Base-by-base conservation (phyloP, 2,797 vertebrate species). In the Salarias fasciatus region DNA sequence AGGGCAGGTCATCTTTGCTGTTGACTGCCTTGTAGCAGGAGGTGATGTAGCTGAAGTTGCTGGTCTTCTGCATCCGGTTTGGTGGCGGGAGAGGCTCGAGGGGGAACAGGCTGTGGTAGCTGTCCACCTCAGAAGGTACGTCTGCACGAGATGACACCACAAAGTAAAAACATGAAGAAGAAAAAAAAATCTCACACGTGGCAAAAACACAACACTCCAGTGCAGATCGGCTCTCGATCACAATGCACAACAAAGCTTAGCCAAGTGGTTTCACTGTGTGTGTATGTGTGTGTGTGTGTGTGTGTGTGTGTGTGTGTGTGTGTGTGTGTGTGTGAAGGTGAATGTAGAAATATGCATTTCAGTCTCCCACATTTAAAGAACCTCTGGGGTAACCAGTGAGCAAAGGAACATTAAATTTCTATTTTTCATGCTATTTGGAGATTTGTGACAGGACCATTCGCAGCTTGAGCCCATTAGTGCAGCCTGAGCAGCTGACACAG, bases 1-100 rank as follows among this genome's bases (percentile, higher is more conserved):
- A 99, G 33, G 97, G 95, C 87, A 99, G 91, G 79, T 99, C 97
- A 86, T 99, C 97, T 90, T 99, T 99, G 92, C 94, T 97, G 93
- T 97, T 99, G 86, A 99, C 95, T 40, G 98, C 98, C 92, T 99
- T 99, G 91, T 99, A 99, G 90, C 97, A 99, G 41, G 98, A 98
- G 36, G 98, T 99, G 79, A 98, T 95, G 83, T 99, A 99, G 79
- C 96, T 98, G 82, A 99, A 99, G 89, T 98, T 99, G 94, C 97
- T 97, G 82, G 97, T 97, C 93, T 99, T 99, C 90, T 99, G 98
- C 90, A 99, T 95, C 69, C 96, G 94, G 84, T 97, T 99, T 65
- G 97, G 97, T 0, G 96, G 95, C 38, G 95, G 96, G 79, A 98
- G 92, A 74, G 96, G 94, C 88, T 99, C 97, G 50, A 99, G 92